phyloP scores from a whole-genome alignment of 2,113 vertebrate species.

The Fregata magnificens region DNA sequence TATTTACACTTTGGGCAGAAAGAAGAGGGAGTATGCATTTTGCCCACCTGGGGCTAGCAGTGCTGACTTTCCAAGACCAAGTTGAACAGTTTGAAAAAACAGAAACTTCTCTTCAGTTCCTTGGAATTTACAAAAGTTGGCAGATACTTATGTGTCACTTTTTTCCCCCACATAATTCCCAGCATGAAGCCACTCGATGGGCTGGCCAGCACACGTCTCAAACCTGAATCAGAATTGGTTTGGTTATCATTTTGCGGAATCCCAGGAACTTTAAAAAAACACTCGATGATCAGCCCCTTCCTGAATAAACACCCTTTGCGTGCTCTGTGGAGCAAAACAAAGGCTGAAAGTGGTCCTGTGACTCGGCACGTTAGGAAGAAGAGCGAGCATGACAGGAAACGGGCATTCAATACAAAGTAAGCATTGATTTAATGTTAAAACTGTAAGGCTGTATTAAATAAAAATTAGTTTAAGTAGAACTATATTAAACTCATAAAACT shows the following conservation, averaged over 20 bases:
- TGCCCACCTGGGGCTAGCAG: background rate
- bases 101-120: background rate
- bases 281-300: rapidly evolving
- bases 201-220: background rate
- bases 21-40: background rate
- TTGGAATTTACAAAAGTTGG: background rate
- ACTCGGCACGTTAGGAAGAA: rapidly evolving
- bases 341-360: rapidly evolving
- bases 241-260: rapidly evolving
- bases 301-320: rapidly evolving
- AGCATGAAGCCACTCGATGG: rapidly evolving
- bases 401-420: background rate
- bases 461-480: background rate
- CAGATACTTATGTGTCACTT: rapidly evolving
- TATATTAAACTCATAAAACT: background rate
- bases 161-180: background rate
- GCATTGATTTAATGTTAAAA: rapidly evolving
- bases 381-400: rapidly evolving
- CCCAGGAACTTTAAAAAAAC: background rate
- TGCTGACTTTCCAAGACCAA: background rate
- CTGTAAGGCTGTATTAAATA: too few relatives aligned
- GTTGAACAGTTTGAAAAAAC: background rate
- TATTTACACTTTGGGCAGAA: background rate
- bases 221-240: background rate
- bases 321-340: too few relatives aligned